Conservation (phyloP, 2,113 vertebrate genomes). For the Cathartes aura region DNA sequence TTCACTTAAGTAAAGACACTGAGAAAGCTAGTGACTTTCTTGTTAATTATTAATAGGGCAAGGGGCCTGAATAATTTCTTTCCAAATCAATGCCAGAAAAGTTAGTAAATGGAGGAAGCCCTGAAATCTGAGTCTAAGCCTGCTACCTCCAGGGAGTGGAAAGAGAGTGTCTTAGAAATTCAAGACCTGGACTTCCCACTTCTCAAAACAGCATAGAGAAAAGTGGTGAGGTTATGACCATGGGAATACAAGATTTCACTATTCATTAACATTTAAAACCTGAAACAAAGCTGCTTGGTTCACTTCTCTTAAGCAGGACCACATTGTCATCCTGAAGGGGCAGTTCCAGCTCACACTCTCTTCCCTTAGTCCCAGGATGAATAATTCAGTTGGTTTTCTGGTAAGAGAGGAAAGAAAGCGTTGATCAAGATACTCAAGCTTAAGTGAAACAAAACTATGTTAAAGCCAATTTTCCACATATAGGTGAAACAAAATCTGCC, state of each 20-base stretch:
- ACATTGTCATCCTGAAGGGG: background rate
- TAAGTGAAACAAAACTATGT: background rate
- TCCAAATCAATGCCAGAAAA: background rate
- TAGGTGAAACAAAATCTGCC: background rate
- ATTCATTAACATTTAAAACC: background rate
- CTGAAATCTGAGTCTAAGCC: background rate
- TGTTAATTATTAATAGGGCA: constrained; percentile 36
- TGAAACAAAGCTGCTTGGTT: background rate
- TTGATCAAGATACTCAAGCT: background rate
- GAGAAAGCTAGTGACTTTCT: background rate
- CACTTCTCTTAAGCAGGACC: background rate
- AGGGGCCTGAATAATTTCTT: background rate
- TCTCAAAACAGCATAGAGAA: background rate
- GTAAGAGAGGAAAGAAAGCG: background rate
- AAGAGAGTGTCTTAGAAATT: background rate
- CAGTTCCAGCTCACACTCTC: background rate
- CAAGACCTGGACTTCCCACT: background rate
- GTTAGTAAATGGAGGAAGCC: background rate
- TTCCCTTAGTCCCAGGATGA: background rate
- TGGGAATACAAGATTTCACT: background rate
- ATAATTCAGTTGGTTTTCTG: background rate
- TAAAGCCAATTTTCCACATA: background rate
- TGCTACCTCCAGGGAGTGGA: background rate
- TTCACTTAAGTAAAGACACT: background rate
- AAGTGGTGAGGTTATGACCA: background rate